Evolutionary conservation across 2,888 invertebrate species (phyloP).

Genomic region (Pristionchus fissidentatus): DNA sequence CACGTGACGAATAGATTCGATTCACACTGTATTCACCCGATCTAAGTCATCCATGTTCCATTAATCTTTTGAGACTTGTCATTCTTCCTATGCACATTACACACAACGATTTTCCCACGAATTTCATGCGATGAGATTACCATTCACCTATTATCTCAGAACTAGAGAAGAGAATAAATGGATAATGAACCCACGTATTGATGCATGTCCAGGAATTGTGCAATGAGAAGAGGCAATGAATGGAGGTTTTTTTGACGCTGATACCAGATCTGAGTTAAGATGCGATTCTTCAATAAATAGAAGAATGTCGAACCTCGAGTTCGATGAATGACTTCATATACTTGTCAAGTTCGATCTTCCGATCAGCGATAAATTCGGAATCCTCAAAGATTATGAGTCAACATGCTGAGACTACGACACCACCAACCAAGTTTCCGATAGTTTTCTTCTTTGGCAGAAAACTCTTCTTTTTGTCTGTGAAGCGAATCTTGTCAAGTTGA

Average conservation of each 20-base stretch:
- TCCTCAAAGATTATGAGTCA: slow-evolving; percentile 77
- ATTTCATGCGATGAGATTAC: too few species aligned
- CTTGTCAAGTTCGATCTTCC: slow-evolving; percentile 85
- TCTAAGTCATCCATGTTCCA: background rate
- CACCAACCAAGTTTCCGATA: slow-evolving; percentile 84
- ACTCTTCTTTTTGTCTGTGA: slow-evolving; percentile 82
- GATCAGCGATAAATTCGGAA: slow-evolving; percentile 88
- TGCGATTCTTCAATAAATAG: background rate
- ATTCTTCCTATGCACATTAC: background rate
- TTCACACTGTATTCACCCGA: background rate
- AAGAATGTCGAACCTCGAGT: slow-evolving; percentile 58
- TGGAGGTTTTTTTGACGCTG: slow-evolving; percentile 57
- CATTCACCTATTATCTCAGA: background rate
- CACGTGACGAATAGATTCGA: background rate
- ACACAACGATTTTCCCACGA: background rate
- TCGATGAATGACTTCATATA: slow-evolving; percentile 83
- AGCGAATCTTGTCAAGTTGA: slow-evolving; percentile 85
- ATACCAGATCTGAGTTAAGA: slow-evolving; percentile 55
- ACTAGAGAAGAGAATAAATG: background rate
- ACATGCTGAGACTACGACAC: background rate
- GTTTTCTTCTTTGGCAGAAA: slow-evolving; percentile 93
- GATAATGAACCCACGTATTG: slow-evolving; percentile 80
- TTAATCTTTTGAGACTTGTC: background rate
- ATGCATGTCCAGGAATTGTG: slow-evolving; percentile 89
- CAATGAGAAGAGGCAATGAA: slow-evolving; percentile 77